Conservation (phyloP, 2,888 invertebrate species). For the Sturmia bella region DNA sequence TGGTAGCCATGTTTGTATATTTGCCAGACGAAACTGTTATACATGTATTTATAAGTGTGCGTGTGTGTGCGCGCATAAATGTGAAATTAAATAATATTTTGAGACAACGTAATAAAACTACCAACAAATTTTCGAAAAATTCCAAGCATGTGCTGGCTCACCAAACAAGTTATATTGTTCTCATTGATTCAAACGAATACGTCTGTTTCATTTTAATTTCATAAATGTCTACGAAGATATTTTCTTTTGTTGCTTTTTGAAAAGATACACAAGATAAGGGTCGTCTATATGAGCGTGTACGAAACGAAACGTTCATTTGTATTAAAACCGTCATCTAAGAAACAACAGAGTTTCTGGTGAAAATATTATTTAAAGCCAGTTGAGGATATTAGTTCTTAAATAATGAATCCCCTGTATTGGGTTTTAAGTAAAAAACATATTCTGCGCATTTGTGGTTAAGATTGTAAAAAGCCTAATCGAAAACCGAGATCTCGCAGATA, state of each 20-base stretch:
- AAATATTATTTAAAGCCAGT: not conserved
- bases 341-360: constrained; percentile 19
- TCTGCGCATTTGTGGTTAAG: constrained; percentile 82
- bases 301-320: constrained; percentile 42
- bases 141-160: constrained; percentile 51
- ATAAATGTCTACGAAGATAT: not conserved
- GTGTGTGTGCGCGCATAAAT: not conserved
- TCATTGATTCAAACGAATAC: constrained; percentile 31
- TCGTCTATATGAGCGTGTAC: constrained; percentile 23
- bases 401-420: too few relatives aligned
- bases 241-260: constrained; percentile 3
- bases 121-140: constrained; percentile 9
- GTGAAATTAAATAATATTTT: not conserved
- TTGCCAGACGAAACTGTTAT: too few relatives aligned
- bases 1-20: not conserved
- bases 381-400: not conserved
- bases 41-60: not conserved
- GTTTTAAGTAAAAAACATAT: constrained; percentile 62
- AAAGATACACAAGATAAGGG: constrained; percentile 15
- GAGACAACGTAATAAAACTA: constrained; percentile 14
- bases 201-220: not conserved
- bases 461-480: constrained; percentile 76
- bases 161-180: constrained; percentile 56
- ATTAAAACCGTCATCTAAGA: constrained; percentile 21
- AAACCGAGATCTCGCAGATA: constrained; percentile 81